Percentiles rank a stretch among this genome's conserved stretches.
Conservation (phyloP, 2,113 vertebrate species). For the Cnemophilus loriae region DNA sequence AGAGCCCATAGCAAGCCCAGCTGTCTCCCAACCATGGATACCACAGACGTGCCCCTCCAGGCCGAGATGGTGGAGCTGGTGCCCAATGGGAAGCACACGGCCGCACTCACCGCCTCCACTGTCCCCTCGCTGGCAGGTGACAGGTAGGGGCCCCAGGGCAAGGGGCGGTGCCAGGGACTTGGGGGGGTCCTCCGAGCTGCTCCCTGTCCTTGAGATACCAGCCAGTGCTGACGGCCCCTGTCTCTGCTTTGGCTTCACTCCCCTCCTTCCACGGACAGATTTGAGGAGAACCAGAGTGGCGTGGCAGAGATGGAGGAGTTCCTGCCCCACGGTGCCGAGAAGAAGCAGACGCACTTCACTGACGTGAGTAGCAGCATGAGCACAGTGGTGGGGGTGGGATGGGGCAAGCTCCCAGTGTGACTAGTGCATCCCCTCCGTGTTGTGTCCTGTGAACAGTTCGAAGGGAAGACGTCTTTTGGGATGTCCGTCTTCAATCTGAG, state of each 20-base stretch:
- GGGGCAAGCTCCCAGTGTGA: not conserved
- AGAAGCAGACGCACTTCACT: slow-evolving; percentile 86
- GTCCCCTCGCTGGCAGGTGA: not conserved
- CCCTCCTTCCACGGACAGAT: slow-evolving; percentile 58
- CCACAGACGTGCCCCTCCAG: slow-evolving; percentile 55
- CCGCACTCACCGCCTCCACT: not conserved
- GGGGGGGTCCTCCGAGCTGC: rapidly evolving
- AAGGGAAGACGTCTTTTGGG: slow-evolving; percentile 95
- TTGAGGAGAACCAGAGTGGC: slow-evolving; percentile 75
- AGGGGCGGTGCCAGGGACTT: rapidly evolving
- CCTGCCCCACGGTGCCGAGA: slow-evolving; percentile 76
- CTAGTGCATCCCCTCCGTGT: not conserved
- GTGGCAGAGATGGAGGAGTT: slow-evolving; percentile 83
- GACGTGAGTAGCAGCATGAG: slow-evolving; percentile 72
- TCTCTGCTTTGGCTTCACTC: not conserved
- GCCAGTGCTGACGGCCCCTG: not conserved
- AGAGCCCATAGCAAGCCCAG: not conserved
- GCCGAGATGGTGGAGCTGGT: slow-evolving; percentile 78
- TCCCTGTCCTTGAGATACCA: not conserved
- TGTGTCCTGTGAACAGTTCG: slow-evolving; percentile 74
- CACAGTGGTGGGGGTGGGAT: not conserved
- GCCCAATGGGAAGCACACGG: slow-evolving; percentile 71
- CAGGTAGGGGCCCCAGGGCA: slow-evolving; percentile 44
- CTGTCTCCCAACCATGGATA: slow-evolving; percentile 20
- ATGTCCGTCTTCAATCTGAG: slow-evolving; percentile 99